Evolutionary conservation across 2,797 vertebrate genomes (phyloP).

Genomic region (Gadopsis bispinosus): DNA sequence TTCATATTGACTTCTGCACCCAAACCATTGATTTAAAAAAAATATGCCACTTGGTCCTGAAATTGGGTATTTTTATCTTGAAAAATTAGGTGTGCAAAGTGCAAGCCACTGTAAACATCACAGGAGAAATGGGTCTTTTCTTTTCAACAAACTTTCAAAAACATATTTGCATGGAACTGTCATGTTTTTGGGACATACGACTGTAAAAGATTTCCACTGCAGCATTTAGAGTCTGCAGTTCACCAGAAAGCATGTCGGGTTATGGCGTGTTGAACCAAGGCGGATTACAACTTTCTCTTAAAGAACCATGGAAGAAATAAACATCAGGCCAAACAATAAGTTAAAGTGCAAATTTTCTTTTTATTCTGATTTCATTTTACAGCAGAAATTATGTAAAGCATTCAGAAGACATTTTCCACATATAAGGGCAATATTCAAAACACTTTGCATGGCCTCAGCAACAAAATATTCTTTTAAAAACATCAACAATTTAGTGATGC

Average conservation of each 20-base stretch:
- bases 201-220: background rate
- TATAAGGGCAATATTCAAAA: slow-evolving; percentile 99
- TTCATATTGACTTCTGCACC: background rate
- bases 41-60: background rate
- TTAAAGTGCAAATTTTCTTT: slow-evolving; percentile 87
- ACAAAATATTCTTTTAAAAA: slow-evolving; percentile 97
- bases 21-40: background rate
- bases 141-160: background rate
- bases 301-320: slow-evolving; percentile 18
- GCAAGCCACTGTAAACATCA: background rate
- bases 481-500: slow-evolving; percentile 99
- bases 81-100: background rate
- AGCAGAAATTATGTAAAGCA: slow-evolving; percentile 99
- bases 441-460: slow-evolving; percentile 99
- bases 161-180: background rate
- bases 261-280: background rate
- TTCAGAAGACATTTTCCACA: slow-evolving; percentile 99
- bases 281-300: background rate
- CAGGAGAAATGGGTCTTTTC: background rate
- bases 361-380: slow-evolving; percentile 99
- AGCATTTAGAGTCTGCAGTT: background rate
- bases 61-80: background rate
- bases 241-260: no score
- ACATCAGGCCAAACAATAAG: slow-evolving; percentile 48
- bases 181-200: background rate